Conservation (phyloP, 2,888 invertebrate genomes). For the Flexamia atlantica region DNA sequence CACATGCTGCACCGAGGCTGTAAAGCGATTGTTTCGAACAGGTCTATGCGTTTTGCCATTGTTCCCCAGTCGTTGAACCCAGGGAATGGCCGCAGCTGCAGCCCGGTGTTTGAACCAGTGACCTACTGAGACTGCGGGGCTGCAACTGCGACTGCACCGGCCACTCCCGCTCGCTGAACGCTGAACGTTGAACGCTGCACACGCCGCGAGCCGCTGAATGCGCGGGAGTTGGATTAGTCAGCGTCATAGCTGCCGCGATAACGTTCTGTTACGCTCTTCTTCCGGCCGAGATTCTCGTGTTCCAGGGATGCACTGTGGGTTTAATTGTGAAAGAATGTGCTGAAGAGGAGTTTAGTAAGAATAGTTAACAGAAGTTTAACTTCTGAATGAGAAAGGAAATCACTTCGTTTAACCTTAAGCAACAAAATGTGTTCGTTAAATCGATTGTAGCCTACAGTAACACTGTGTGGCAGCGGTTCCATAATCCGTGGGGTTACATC, state of each 20-base stretch:
- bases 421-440: too few species aligned
- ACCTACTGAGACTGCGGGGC: neutral
- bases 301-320: neutral
- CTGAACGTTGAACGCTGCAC: too few species aligned
- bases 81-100: slow-evolving; percentile 7
- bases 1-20: neutral
- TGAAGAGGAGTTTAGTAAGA: neutral
- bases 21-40: slow-evolving; percentile 11
- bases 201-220: neutral
- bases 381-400: too few species aligned
- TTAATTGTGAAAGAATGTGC: neutral
- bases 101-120: neutral
- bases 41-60: slow-evolving; percentile 19
- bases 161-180: neutral
- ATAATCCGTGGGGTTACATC: too few species aligned
- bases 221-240: neutral
- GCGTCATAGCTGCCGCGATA: neutral
- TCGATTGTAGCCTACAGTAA: too few species aligned
- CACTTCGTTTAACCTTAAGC: too few species aligned
- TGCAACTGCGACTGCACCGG: neutral
- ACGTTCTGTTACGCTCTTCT: neutral
- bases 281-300: neutral
- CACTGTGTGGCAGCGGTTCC: too few species aligned
- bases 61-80: neutral
- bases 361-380: too few species aligned